These are phyloP conservation scores for Allygus modestus DNA, from an alignment of 2,888 invertebrate genomes.

Conservation along the genomic window DNA sequence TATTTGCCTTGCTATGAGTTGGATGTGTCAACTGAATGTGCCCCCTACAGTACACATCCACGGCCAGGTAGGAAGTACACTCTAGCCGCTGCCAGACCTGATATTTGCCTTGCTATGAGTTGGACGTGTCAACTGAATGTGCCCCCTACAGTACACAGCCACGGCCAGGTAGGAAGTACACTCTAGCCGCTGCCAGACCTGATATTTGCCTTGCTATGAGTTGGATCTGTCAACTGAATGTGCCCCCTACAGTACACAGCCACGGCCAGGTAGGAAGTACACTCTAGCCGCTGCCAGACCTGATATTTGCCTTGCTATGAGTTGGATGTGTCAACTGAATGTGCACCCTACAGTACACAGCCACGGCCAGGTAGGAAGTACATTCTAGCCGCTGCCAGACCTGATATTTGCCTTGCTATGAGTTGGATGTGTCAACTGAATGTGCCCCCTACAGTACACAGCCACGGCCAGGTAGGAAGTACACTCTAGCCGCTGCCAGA, in stretches of 20 bases:
- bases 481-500: neutral
- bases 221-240: neutral
- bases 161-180: constrained; percentile 19
- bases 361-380: constrained; percentile 14
- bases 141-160: neutral
- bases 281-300: neutral
- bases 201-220: constrained; percentile 17
- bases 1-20: neutral
- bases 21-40: neutral
- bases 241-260: neutral
- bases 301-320: neutral
- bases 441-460: neutral
- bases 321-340: neutral
- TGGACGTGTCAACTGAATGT: neutral
- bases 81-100: constrained; percentile 6
- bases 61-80: constrained; percentile 17
- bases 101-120: constrained; percentile 25
- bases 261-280: neutral
- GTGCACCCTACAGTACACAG: neutral
- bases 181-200: neutral
- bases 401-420: neutral
- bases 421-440: neutral
- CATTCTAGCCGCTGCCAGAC: neutral
- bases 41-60: neutral
- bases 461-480: constrained; percentile 4